phyloP scores from a whole-genome alignment of 2,888 invertebrate genomes.

The Rotaria macrura region DNA sequence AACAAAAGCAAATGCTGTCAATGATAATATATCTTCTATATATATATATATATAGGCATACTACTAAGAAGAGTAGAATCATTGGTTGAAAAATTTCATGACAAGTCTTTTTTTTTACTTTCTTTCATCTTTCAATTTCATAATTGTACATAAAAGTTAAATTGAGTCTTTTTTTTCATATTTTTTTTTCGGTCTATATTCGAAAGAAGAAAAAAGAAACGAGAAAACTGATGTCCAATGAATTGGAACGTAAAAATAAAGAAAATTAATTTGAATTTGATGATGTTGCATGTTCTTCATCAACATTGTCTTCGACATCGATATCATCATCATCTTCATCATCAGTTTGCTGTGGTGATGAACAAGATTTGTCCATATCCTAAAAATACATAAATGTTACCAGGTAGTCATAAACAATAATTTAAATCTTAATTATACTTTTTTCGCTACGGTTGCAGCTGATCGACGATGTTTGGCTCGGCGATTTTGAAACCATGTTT shows the following conservation, averaged over 20 bases:
- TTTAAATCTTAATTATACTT: background rate
- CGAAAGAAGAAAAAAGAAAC: background rate
- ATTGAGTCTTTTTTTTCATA: too few species aligned
- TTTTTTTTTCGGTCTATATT: background rate
- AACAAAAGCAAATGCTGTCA: too few species aligned
- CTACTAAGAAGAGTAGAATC: background rate
- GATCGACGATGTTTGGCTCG: constrained; percentile 59
- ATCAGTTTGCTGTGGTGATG: constrained; percentile 29
- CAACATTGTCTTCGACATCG: constrained; percentile 37
- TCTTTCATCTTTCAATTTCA: background rate
- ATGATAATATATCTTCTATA: background rate
- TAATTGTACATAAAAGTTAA: background rate
- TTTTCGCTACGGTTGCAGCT: background rate
- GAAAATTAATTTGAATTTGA: constrained; percentile 23
- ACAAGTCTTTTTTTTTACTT: too few species aligned
- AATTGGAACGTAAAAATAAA: background rate
- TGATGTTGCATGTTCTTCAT: constrained; percentile 33
- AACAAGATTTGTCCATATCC: constrained; percentile 15
- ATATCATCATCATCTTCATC: constrained; percentile 35
- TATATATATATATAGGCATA: too few species aligned
- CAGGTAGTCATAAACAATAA: constrained; percentile 40
- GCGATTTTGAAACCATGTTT: constrained; percentile 50
- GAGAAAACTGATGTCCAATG: background rate
- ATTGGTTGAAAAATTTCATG: background rate
- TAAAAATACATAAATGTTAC: constrained; percentile 35